Evolutionary conservation across 2,888 invertebrate genomes (phyloP), one percentile per base, ranked within the genome.

Genomic region (Lamellibrachia satsuma): DNA sequence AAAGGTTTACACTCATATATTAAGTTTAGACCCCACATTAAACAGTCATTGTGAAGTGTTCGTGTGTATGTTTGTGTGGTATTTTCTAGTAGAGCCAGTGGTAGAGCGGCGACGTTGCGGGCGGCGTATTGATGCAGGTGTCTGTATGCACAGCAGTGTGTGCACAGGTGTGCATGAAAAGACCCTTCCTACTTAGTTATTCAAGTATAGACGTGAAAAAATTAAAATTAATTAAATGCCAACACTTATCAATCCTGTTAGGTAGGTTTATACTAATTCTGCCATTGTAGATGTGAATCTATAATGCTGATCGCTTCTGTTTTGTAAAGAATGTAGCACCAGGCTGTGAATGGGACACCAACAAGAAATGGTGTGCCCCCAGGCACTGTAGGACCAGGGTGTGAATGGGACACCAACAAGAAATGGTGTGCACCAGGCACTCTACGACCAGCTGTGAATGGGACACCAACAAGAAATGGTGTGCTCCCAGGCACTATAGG

Each of bases 201-300:
- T 75, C 22, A 22, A 22, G 75, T 11, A n/a, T 22, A n/a, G 75
- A 75, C 15, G n/a, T 22, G 75, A 75, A 75, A 75, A 75, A 75
- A 75, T 75, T 15, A 75, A 75, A 75, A 75, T 75, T 75, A 75
- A 75, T 75, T 75, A 75, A 75, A 75, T 75, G 75, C 75, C 75
- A 22, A 75, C 75, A 75, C 75, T 75, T 75, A 75, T 75, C 75
- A 75, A 75, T 22, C 22, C 0, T 22, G 75, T 22, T 11, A 75
- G 75, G 22, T 6, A n/a, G 75, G 75, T n/a, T 75, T 75, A 75
- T 75, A n/a, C 75, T 75, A 75, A 75, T 75, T 75, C 22, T 6
- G 22, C 75, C 75, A 15, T 22, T 4, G 22, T 75, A 75, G 75
- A 15, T 15, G 15, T 75, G 75, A 75, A 75, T 75, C 22, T 75